Percentiles rank a stretch among this genome's conserved stretches.
Conservation (phyloP, 1,140 invertebrate species). For the Eulimnadia texana region DNA sequence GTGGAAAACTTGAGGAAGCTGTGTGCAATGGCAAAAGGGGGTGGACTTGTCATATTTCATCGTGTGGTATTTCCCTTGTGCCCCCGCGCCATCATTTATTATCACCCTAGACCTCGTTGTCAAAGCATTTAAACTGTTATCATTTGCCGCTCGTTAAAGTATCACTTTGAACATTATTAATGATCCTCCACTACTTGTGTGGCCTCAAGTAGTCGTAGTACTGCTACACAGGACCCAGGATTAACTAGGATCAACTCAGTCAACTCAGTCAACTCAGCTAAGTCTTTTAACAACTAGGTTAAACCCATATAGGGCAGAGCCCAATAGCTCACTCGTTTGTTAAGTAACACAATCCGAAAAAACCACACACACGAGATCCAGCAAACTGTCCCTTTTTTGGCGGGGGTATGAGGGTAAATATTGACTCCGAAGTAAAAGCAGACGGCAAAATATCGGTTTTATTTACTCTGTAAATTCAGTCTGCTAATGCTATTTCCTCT, state of each 20-base stretch:
- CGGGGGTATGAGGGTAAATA: no score
- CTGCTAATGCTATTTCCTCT: not conserved
- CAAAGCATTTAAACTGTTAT: not conserved
- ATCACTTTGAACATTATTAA: not conserved
- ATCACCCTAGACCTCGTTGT: not conserved
- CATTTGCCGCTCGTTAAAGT: not conserved
- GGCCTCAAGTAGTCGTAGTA: not conserved
- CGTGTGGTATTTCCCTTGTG: no score
- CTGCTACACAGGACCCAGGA: not conserved
- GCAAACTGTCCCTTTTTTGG: not conserved
- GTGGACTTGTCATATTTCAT: no score
- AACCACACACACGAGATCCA: not conserved
- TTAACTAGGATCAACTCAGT: not conserved
- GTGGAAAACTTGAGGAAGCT: no score
- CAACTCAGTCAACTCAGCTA: not conserved
- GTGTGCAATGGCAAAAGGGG: no score
- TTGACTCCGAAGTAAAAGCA: not conserved
- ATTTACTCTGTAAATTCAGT: not conserved
- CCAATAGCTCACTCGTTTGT: not conserved
- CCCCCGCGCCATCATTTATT: not conserved
- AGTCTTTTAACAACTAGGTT: no score
- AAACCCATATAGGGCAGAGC: no score
- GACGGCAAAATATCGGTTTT: not conserved
- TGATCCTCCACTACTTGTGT: slow-evolving; percentile 8
- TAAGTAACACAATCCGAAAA: not conserved